phyloP scores from a whole-genome alignment of 1,140 invertebrate species.

The Drosophila busckii region DNA sequence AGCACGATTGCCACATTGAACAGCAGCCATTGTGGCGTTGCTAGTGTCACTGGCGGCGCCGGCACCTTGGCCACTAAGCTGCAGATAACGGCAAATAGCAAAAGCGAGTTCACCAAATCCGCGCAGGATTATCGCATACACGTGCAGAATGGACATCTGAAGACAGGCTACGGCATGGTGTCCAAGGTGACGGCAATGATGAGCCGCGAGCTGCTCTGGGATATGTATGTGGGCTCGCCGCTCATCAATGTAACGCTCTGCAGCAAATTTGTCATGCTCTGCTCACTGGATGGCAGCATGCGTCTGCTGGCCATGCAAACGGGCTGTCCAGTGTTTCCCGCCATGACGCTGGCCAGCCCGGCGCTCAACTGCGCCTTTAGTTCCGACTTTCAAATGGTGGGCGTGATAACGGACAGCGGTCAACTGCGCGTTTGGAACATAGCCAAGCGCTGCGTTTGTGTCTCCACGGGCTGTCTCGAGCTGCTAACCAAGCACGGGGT shows the following conservation, averaged over 20 bases:
- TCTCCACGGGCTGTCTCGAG: conserved; percentile 59
- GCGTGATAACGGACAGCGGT: conserved; percentile 69
- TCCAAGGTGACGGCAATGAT: conserved; percentile 52
- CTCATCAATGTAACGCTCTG: conserved; percentile 73
- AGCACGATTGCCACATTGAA: no score
- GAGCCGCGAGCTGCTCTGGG: conserved; percentile 38
- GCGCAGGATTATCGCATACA: conserved; percentile 60
- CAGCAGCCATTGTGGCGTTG: not conserved
- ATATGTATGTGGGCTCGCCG: conserved; percentile 64
- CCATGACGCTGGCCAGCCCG: conserved; percentile 54
- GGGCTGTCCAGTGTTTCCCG: conserved; percentile 61
- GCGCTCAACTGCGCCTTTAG: conserved; percentile 72
- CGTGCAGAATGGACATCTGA: conserved; percentile 61
- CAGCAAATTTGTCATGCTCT: conserved; percentile 68
- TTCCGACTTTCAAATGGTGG: conserved; percentile 58
- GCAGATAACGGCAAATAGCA: conserved; percentile 48
- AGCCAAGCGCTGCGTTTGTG: conserved; percentile 12
- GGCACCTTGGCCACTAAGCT: conserved; percentile 46
- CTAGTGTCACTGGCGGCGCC: conserved; percentile 24
- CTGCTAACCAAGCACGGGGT: conserved; percentile 52
- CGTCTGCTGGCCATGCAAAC: conserved; percentile 61
- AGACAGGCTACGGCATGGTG: conserved; percentile 62
- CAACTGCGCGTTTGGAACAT: conserved; percentile 70
- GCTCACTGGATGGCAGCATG: conserved; percentile 69
- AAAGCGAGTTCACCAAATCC: conserved; percentile 63